Conservation (phyloP, 2,888 invertebrate genomes). For the Meiosimyza decipiens region DNA sequence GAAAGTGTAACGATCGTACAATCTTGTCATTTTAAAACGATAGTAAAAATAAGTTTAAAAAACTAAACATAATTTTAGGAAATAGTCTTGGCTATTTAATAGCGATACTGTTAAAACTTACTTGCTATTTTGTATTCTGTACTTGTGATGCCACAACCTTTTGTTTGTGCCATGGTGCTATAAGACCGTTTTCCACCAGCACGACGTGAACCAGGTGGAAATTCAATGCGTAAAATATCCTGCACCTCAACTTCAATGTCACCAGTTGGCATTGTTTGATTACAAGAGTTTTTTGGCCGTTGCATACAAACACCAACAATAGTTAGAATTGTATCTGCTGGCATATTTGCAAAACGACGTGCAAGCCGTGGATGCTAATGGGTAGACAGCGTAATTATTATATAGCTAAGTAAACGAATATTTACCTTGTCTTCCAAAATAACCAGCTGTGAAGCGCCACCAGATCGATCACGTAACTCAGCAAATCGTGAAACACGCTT, state of each 20-base stretch:
- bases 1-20: too few relatives aligned
- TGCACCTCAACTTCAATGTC: conserved; percentile 67
- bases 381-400: not conserved
- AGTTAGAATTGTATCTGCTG: conserved; percentile 64
- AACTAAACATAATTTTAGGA: too few relatives aligned
- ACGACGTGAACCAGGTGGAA: conserved; percentile 52
- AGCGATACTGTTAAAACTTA: conserved; percentile 47
- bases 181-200: conserved; percentile 63
- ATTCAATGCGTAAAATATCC: conserved; percentile 60
- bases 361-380: conserved; percentile 63
- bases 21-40: too few relatives aligned
- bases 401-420: not conserved
- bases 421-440: conserved; percentile 60
- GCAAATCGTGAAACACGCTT: conserved; percentile 72
- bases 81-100: not conserved
- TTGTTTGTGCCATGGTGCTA: conserved; percentile 61
- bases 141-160: conserved; percentile 63
- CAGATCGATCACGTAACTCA: conserved; percentile 73
- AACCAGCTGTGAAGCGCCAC: conserved; percentile 73
- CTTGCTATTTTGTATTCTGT: conserved; percentile 67
- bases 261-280: conserved; percentile 66
- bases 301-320: conserved; percentile 63
- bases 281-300: conserved; percentile 63
- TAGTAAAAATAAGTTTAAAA: too few relatives aligned
- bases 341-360: conserved; percentile 65